Evolutionary conservation across 2,113 vertebrate species (phyloP).

Genomic region (Pterophyllum scalare): DNA sequence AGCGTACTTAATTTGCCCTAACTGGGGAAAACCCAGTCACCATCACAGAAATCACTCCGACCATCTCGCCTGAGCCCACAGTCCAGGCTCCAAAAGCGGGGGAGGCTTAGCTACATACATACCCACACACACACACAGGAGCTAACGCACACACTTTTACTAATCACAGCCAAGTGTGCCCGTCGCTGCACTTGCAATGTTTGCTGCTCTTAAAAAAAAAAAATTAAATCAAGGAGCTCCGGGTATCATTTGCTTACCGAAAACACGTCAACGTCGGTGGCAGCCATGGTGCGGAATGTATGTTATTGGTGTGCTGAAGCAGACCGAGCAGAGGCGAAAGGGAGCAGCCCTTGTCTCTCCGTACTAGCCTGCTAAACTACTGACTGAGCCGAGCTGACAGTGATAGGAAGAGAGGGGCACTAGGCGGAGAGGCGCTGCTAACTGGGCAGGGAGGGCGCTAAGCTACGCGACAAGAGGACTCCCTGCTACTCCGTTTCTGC

Average conservation of each 20-base stretch:
- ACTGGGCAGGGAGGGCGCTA: not conserved
- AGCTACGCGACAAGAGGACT: slow-evolving; percentile 25
- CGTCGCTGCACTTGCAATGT: not conserved
- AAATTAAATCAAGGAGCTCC: not conserved
- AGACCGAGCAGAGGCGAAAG: slow-evolving; percentile 62
- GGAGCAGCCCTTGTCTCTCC: slow-evolving; percentile 78
- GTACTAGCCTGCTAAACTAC: slow-evolving; percentile 59
- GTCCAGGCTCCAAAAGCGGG: slow-evolving; percentile 38
- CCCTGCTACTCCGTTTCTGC: not conserved
- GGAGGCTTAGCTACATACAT: slow-evolving; percentile 49
- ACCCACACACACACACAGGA: slow-evolving; percentile 2
- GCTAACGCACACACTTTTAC: slow-evolving; percentile 25
- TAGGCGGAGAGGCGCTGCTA: slow-evolving; percentile 21
- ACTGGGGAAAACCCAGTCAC: slow-evolving; percentile 16
- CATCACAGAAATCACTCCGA: slow-evolving; percentile 43
- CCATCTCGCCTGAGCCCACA: slow-evolving; percentile 45
- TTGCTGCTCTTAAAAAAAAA: not conserved
- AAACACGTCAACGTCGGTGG: slow-evolving; percentile 90
- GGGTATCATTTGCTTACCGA: slow-evolving; percentile 81
- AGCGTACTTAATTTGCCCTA: not conserved
- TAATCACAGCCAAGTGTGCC: slow-evolving; percentile 27
- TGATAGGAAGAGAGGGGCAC: slow-evolving; percentile 29
- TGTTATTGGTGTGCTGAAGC: slow-evolving; percentile 49
- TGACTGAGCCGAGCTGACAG: slow-evolving; percentile 66
- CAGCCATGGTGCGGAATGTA: slow-evolving; percentile 87